Conservation (phyloP, 2,888 invertebrate genomes). For the Xylota segnis region DNA sequence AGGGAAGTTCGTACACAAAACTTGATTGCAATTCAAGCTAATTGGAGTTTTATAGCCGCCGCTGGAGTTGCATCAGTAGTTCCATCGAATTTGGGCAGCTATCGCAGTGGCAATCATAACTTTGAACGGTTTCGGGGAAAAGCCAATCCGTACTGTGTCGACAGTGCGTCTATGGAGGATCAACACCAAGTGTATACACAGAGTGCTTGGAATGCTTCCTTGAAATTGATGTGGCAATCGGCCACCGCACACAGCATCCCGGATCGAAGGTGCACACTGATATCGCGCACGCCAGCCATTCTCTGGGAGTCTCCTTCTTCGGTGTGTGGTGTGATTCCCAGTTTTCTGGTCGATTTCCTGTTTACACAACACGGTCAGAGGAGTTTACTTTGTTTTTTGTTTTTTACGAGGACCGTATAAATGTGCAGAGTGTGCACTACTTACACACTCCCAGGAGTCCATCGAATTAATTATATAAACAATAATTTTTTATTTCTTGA, state of each 20-base stretch:
- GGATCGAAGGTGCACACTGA: slow-evolving; percentile 23
- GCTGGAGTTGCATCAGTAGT: slow-evolving; percentile 8
- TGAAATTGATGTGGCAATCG: slow-evolving; percentile 48
- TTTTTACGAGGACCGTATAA: slow-evolving; percentile 58
- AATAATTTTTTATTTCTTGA: slow-evolving; percentile 38
- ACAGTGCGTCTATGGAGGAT: slow-evolving; percentile 52
- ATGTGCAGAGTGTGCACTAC: slow-evolving; percentile 66
- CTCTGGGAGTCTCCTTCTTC: slow-evolving; percentile 18
- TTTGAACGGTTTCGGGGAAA: slow-evolving; percentile 54
- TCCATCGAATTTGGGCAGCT: slow-evolving; percentile 34
- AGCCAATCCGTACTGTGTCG: slow-evolving; percentile 28
- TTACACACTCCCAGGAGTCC: slow-evolving; percentile 56
- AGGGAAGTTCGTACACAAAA: slow-evolving; percentile 48
- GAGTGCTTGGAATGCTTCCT: slow-evolving; percentile 23
- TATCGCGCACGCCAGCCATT: slow-evolving; percentile 36
- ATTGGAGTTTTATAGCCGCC: slow-evolving; percentile 50
- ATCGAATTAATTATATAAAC: slow-evolving; percentile 70
- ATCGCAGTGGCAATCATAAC: slow-evolving; percentile 3
- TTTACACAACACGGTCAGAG: slow-evolving; percentile 70
- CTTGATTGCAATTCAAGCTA: slow-evolving; percentile 61
- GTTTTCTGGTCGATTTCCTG: slow-evolving; percentile 70
- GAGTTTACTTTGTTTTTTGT: slow-evolving; percentile 52
- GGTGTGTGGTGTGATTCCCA: slow-evolving; percentile 44
- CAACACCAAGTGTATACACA: slow-evolving; percentile 20
- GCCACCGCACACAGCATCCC: slow-evolving; percentile 2